Percentiles rank a stretch among this genome's conserved stretches.
phyloP scores from a whole-genome alignment of 2,113 vertebrate genomes.

The Rousettus leschenaultii region DNA sequence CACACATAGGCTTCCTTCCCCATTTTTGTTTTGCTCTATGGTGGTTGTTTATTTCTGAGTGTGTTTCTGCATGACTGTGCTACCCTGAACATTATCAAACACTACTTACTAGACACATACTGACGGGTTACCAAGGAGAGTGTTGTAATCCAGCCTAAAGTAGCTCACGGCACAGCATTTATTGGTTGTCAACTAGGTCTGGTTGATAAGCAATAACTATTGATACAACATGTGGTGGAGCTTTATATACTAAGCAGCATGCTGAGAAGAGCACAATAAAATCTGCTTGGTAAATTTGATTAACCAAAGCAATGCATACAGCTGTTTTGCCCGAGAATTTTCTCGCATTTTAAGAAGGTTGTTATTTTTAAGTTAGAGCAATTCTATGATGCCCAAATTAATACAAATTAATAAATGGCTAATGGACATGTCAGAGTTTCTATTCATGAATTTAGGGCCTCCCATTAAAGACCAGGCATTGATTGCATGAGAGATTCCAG shows the following conservation, averaged over 20 bases:
- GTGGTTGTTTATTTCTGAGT: background rate
- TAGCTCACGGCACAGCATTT: slow-evolving; percentile 66
- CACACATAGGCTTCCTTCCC: background rate
- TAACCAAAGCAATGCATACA: slow-evolving; percentile 46
- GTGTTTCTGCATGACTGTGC: background rate
- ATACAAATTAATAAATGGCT: slow-evolving; percentile 74
- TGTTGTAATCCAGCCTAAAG: slow-evolving; percentile 55
- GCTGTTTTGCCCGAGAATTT: slow-evolving; percentile 45
- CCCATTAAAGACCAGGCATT: slow-evolving; percentile 65
- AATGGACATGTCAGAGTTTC: slow-evolving; percentile 68
- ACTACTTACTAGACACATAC: slow-evolving; percentile 4
- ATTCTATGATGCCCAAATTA: slow-evolving; percentile 68
- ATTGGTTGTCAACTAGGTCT: slow-evolving; percentile 56
- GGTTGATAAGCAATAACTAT: slow-evolving; percentile 66
- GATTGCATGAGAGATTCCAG: slow-evolving; percentile 70
- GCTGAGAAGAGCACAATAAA: slow-evolving; percentile 71
- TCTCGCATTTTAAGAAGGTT: slow-evolving; percentile 25
- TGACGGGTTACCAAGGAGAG: slow-evolving; percentile 40
- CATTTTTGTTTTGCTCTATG: background rate
- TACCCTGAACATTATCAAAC: background rate
- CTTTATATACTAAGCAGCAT: slow-evolving; percentile 72
- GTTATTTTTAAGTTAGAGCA: slow-evolving; percentile 69
- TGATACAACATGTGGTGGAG: slow-evolving; percentile 66
- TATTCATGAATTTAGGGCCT: slow-evolving; percentile 70
- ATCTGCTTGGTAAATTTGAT: slow-evolving; percentile 56